Evolutionary conservation across 2,113 vertebrate genomes (phyloP).

Genomic region (Dicerorhinus sumatrensis): DNA sequence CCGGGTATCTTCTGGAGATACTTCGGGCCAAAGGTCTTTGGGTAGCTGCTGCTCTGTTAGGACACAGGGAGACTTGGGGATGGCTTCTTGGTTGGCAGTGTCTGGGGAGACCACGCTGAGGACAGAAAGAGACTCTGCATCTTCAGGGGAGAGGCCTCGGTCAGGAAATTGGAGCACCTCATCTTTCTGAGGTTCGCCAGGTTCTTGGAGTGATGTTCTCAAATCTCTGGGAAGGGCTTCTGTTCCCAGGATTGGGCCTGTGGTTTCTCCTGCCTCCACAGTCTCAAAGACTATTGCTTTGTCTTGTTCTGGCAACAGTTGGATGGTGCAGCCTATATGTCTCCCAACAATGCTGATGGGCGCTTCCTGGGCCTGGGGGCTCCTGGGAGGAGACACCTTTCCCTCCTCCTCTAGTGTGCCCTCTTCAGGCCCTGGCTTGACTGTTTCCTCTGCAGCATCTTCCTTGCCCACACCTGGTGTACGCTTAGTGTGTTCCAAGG

Average conservation of each 20-base stretch:
- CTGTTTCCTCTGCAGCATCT: neutral
- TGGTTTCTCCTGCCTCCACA: neutral
- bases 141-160: constrained; percentile 81
- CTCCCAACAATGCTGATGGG: neutral
- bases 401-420: neutral
- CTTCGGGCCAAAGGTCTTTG: constrained; percentile 75
- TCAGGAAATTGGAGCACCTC: constrained; percentile 68
- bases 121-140: constrained; percentile 83
- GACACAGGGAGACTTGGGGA: constrained; percentile 62
- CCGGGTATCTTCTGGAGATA: constrained; percentile 84
- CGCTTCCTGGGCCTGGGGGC: constrained; percentile 55
- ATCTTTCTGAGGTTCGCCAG: constrained; percentile 72
- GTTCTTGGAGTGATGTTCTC: constrained; percentile 68
- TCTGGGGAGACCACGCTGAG: constrained; percentile 80
- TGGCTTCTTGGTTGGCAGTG: constrained; percentile 68
- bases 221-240: constrained; percentile 63
- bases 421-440: constrained; percentile 13
- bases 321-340: constrained; percentile 17
- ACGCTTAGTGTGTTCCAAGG: constrained; percentile 80
- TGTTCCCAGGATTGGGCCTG: constrained; percentile 60
- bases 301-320: constrained; percentile 74
- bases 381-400: neutral
- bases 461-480: constrained; percentile 49
- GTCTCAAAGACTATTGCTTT: constrained; percentile 73
- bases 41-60: constrained; percentile 58